Conservation (phyloP, 1,140 invertebrate species). For the Nixonia krombeini region DNA sequence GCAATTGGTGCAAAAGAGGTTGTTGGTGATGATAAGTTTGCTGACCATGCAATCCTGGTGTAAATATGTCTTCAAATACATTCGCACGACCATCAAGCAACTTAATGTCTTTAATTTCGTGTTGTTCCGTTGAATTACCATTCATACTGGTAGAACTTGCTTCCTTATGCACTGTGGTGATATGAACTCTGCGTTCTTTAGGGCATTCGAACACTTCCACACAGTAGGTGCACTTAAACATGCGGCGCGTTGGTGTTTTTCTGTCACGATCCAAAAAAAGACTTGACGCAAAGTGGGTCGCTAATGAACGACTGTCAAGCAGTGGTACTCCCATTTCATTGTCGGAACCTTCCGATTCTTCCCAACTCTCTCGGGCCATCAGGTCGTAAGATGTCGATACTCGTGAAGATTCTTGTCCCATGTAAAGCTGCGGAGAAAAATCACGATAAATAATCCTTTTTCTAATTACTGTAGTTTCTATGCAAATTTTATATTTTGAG, state of each 20-base stretch:
- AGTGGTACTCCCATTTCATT: slow-evolving; percentile 67
- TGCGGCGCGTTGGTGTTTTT: slow-evolving; percentile 65
- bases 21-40: slow-evolving; percentile 63
- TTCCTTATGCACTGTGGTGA: slow-evolving; percentile 69
- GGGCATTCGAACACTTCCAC: slow-evolving; percentile 76
- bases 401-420: slow-evolving; percentile 72
- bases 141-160: slow-evolving; percentile 67
- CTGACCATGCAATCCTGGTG: slow-evolving; percentile 61
- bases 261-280: slow-evolving; percentile 69
- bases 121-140: slow-evolving; percentile 53
- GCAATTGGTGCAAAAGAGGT: slow-evolving; percentile 64
- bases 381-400: slow-evolving; percentile 78
- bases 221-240: slow-evolving; percentile 76
- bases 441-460: no score
- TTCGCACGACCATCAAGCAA: slow-evolving; percentile 65
- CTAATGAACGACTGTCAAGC: slow-evolving; percentile 66
- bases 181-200: slow-evolving; percentile 78
- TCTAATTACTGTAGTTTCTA: no score
- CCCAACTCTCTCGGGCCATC: slow-evolving; percentile 78
- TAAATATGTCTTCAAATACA: slow-evolving; percentile 68
- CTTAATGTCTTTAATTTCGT: slow-evolving; percentile 68
- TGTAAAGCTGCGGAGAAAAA: slow-evolving; percentile 70
- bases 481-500: no score
- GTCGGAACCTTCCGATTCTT: slow-evolving; percentile 78
- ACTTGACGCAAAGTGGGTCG: slow-evolving; percentile 68